phyloP scores from a whole-genome alignment of 1,140 invertebrate genomes.

The Meloidogyne floridensis region DNA sequence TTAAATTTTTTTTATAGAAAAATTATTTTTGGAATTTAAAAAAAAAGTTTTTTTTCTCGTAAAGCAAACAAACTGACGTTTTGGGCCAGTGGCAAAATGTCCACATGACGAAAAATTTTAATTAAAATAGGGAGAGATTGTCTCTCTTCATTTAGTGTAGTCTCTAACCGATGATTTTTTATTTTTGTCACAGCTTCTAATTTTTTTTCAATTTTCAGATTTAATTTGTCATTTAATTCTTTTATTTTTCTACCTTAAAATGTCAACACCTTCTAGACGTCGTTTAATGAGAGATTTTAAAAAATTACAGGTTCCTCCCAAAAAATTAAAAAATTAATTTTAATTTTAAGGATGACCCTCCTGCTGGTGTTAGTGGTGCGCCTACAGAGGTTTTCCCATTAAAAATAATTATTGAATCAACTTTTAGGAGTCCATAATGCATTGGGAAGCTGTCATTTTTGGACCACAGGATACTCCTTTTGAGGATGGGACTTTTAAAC shows the following conservation, averaged over 20 bases:
- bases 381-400: slow-evolving; percentile 87
- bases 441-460: slow-evolving; percentile 65
- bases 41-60: too few species aligned
- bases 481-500: slow-evolving; percentile 98
- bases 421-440: slow-evolving; percentile 49
- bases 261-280: slow-evolving; percentile 64
- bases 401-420: not conserved
- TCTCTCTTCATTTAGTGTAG: too few species aligned
- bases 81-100: too few species aligned
- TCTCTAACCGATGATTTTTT: too few species aligned
- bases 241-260: slow-evolving; percentile 29
- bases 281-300: slow-evolving; percentile 66
- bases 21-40: too few species aligned
- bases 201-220: not conserved
- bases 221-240: not conserved
- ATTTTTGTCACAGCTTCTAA: too few species aligned
- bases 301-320: slow-evolving; percentile 57
- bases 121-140: too few species aligned
- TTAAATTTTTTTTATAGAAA: too few species aligned
- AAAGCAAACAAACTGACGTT: too few species aligned
- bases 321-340: too few species aligned
- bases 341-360: slow-evolving; percentile 84
- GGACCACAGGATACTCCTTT: slow-evolving; percentile 95
- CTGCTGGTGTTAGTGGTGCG: slow-evolving; percentile 94
- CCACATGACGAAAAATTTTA: too few species aligned